Evolutionary conservation across 2,888 invertebrate genomes (phyloP), one percentile per base, ranked within the genome.

Genomic region (Branchipolynoe longqiensis): DNA sequence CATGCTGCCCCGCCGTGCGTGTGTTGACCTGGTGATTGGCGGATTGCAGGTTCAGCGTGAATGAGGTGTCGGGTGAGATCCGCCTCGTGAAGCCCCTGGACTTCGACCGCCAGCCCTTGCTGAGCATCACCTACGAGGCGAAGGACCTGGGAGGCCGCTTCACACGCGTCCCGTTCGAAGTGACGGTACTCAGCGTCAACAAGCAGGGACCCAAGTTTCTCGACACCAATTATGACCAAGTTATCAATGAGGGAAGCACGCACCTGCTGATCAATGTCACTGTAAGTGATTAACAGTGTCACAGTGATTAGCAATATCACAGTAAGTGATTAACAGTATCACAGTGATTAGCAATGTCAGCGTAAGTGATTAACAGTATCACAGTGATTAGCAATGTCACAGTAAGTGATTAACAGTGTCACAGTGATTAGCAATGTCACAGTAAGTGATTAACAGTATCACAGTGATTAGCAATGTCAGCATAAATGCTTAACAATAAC

Each of bases 61-160:
- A 98, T 93, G 95, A 96, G 64, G 95, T 95, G 31, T 96, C 96
- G 0, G 98, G 98, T 0, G 97, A 97, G 92, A 93, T 98, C 74
- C 95, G 96, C 90, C 97, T 97, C 0, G 97, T 97, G 0, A 96
- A 96, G 90, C 96, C 96, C 0, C 93, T 98, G 86, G 97, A 98
- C 93, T 91, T 89, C 87, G 92, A 92, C 59, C 74, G 73, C 1
- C 41, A 89, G 33, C 0, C 38, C 25, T n/a, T 69, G 59, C 8
- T 28, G 25, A 41, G 54, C 54, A 6, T 89, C n/a, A 73, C 87
- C 25, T 87, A 86, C 18, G 69, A 59, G 64, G 89, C 89, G 4
- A 25, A 62, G 2, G 89, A 89, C 36, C 74, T 82, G 0, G 88
- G 85, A 3, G 54, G 14, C 3, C 82, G 62, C 14, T 38, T 62